Evolutionary conservation across 2,113 vertebrate genomes (phyloP), one percentile per base, ranked within the genome.

Genomic region (Spea bombifrons): DNA sequence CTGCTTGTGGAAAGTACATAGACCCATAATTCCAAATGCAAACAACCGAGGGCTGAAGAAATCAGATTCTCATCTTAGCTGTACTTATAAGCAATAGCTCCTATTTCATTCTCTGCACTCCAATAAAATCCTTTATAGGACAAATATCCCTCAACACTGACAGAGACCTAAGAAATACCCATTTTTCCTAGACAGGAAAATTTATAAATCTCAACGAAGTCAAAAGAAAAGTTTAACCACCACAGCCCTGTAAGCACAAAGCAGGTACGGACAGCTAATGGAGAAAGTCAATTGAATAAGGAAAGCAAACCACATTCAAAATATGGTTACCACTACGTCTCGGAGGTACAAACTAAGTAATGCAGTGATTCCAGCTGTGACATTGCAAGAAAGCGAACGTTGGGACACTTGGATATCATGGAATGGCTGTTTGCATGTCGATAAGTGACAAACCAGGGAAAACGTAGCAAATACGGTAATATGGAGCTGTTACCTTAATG

Each of bases 161-260:
- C 68, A 66, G 49, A 66, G 76, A 65, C 69, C 66, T 73, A 43
- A 79, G 49, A 79, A 73, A 79, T 79, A 30, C 69, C 76, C 66
- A 55, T 72, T 77, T 76, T 66, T 73, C 76, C 5, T 43, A 79
- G 70, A 57, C 76, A 79, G 70, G 49, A 73, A 73, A 79, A 79
- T 73, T 70, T 73, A 79, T 79, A 79, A 79, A 79, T 73, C 50
- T 66, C 70, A 79, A 72, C 72, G 76, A 79, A 79, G 69, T 73
- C 70, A 66, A 69, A 66, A 72, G 69, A 79, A 65, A 79, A 79
- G 76, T 79, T 78, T 79, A 73, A 79, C 66, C 70, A 79, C 61
- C 47, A 43, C 76, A 78, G 49, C 68, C 68, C 59, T 73, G 50
- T n/a, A 73, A 79, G 61, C 61, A 79, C 50, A 66, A 72, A 55